These are phyloP conservation scores for Aphodius sticticus DNA, from an alignment of 2,888 invertebrate species.

Conservation along the genomic window DNA sequence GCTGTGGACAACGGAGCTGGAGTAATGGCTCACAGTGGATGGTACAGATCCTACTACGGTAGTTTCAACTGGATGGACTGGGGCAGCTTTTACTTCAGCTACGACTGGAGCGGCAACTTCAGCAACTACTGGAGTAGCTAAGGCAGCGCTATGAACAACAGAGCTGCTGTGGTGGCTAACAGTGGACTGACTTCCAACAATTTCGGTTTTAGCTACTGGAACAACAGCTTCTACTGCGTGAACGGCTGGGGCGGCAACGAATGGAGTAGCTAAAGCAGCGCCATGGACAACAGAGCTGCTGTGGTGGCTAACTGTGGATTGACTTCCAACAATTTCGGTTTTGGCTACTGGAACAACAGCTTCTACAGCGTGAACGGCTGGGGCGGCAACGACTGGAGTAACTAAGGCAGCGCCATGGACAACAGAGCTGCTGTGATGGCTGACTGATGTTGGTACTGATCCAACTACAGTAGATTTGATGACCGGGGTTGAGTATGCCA, in stretches of 20 bases:
- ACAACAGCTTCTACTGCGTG: conserved; percentile 26
- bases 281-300: conserved; percentile 44
- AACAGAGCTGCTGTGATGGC: conserved; percentile 43
- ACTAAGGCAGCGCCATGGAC: conserved; percentile 44
- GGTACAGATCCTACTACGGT: conserved; percentile 29
- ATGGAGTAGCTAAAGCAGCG: conserved; percentile 45
- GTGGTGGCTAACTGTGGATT: conserved; percentile 53
- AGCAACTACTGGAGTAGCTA: conserved; percentile 45
- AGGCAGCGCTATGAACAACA: conserved; percentile 43
- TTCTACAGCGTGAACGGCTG: conserved; percentile 25
- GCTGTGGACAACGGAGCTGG: conserved; percentile 24
- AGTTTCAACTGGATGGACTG: conserved; percentile 18
- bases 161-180: conserved; percentile 48
- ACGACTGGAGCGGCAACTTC: conserved; percentile 37
- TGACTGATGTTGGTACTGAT: conserved; percentile 57
- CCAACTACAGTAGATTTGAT: conserved; percentile 53
- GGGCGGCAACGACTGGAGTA: conserved; percentile 50
- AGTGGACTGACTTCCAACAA: conserved; percentile 51
- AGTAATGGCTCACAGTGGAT: conserved; percentile 26
- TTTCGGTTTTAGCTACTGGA: conserved; percentile 23
- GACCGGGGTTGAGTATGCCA: conserved; percentile 38
- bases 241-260: conserved; percentile 45
- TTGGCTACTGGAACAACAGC: conserved; percentile 26
- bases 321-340: conserved; percentile 42
- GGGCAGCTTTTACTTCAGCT: conserved; percentile 25